A percentile compares a stretch with the other conserved stretches of the same genome.
Conservation (phyloP, 35 echinoderm and acorn worm species). For the Ptychodera flava region DNA sequence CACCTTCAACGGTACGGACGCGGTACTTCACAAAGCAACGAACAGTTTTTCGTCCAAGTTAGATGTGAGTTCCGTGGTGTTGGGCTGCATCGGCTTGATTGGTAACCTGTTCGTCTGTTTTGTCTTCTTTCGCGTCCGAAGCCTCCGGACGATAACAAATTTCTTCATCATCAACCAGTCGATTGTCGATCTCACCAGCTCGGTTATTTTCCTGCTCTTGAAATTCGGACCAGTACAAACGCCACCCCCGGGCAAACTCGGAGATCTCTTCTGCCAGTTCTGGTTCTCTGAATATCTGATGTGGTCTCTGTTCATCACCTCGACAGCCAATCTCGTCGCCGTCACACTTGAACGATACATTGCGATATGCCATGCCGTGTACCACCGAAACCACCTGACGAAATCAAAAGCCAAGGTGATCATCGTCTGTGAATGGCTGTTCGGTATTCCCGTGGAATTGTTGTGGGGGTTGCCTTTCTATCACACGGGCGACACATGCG, state of each 20-base stretch:
- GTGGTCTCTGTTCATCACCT: constrained; percentile 47
- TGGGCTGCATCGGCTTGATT: constrained; percentile 57
- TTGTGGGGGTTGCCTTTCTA: constrained; percentile 3
- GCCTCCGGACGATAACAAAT: constrained; percentile 55
- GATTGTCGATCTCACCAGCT: constrained; percentile 49
- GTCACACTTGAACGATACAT: constrained; percentile 63
- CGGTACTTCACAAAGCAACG: too few relatives aligned
- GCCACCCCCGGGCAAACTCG: constrained; percentile 14
- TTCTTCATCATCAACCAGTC: too few relatives aligned
- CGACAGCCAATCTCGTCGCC: constrained; percentile 49
- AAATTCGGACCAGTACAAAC: not conserved
- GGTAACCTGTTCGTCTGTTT: constrained; percentile 76
- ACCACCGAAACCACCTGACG: constrained; percentile 30
- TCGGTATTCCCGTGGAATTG: constrained; percentile 16
- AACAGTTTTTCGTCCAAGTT: too few relatives aligned
- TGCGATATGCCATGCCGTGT: constrained; percentile 41
- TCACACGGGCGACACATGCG: not conserved
- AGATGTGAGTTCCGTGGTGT: too few relatives aligned
- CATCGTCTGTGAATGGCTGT: constrained; percentile 11
- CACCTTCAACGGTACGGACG: too few relatives aligned
- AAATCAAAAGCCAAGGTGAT: constrained; percentile 17
- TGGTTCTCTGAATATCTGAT: constrained; percentile 45
- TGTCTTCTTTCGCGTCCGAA: constrained; percentile 47
- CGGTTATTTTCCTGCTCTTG: constrained; percentile 17
- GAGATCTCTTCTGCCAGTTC: constrained; percentile 29